These are phyloP conservation scores for Pristionchus exspectatus DNA, from an alignment of 2,888 invertebrate species.

Conservation along the genomic window DNA sequence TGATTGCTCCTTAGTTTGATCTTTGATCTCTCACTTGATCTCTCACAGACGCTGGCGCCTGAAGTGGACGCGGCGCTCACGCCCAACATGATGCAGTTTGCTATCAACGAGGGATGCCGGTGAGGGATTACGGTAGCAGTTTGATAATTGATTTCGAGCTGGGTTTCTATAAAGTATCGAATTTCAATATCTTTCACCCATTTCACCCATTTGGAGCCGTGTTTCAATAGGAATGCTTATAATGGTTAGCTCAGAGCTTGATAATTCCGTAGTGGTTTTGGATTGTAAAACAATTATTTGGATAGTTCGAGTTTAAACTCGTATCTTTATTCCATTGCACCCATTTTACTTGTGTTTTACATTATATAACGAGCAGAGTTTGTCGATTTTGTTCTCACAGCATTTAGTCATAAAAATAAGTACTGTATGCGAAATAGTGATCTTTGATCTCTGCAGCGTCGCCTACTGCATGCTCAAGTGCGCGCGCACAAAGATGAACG, in stretches of 20 bases:
- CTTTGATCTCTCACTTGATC: not conserved
- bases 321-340: no score
- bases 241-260: not conserved
- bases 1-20: not conserved
- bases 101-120: slow-evolving; percentile 53
- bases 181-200: no score
- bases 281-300: no score
- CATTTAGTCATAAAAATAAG: no score
- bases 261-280: no score
- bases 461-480: slow-evolving; percentile 69
- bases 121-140: not conserved
- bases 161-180: no score
- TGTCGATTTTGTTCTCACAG: no score
- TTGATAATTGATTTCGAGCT: no score
- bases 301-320: no score
- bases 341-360: not conserved
- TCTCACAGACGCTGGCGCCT: slow-evolving; percentile 32
- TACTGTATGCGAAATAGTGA: no score
- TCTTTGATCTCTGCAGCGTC: slow-evolving; percentile 58
- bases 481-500: slow-evolving; percentile 67
- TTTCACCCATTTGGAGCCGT: not conserved
- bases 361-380: not conserved
- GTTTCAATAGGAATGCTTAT: not conserved
- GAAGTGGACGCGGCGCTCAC: slow-evolving; percentile 46
- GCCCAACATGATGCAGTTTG: slow-evolving; percentile 51